A percentile compares a stretch with the other conserved stretches of the same genome.
phyloP scores from a whole-genome alignment of 2,888 invertebrate species.

The Lasioglossum vierecki region DNA sequence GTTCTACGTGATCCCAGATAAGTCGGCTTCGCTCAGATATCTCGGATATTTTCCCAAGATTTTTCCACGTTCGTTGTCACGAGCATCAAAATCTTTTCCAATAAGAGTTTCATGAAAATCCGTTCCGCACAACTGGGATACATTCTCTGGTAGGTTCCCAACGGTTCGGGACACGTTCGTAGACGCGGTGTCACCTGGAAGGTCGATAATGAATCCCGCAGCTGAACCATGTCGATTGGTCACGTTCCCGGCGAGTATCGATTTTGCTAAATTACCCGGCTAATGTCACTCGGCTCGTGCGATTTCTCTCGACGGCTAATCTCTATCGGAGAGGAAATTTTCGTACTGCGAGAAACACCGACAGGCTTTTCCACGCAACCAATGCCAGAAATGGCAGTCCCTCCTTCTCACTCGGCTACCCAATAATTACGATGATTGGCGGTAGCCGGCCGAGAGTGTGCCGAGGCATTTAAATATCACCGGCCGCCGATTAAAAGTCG shows the following conservation, averaged over 20 bases:
- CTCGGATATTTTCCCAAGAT: too few species aligned
- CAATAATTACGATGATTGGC: constrained; percentile 65
- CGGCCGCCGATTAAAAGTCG: constrained; percentile 44
- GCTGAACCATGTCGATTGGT: constrained; percentile 55
- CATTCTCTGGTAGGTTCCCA: not conserved
- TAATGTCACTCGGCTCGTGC: constrained; percentile 49
- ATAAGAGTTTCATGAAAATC: not conserved
- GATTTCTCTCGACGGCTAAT: constrained; percentile 52
- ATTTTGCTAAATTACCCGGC: constrained; percentile 56
- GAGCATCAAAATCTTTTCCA: too few species aligned
- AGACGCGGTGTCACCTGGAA: constrained; percentile 47
- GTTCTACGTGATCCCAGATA: constrained; percentile 56
- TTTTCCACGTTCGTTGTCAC: too few species aligned
- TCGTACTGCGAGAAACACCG: not conserved
- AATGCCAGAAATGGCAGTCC: constrained; percentile 30
- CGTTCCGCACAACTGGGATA: not conserved
- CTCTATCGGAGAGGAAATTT: not conserved
- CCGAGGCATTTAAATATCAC: constrained; percentile 64
- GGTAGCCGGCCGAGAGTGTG: constrained; percentile 47
- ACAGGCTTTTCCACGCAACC: constrained; percentile 29
- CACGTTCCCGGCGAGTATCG: constrained; percentile 61
- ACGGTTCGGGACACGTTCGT: constrained; percentile 14
- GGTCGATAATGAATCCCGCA: constrained; percentile 63
- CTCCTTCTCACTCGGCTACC: constrained; percentile 32
- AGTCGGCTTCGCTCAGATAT: constrained; percentile 20